These are phyloP conservation scores for Mirza zaza DNA, from an alignment of 2,113 vertebrate genomes.

Conservation along the genomic window DNA sequence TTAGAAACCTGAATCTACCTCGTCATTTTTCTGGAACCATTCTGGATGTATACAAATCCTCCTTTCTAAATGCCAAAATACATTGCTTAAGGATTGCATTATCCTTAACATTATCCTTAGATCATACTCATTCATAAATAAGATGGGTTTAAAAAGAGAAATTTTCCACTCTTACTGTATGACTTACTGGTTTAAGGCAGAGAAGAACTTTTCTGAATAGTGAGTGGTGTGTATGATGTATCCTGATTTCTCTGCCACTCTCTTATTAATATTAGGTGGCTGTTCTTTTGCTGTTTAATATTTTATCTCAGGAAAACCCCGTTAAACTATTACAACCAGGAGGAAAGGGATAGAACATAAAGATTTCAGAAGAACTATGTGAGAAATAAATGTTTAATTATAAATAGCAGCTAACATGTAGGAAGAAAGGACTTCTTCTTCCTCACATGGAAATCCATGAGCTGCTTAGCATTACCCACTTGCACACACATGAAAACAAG, in stretches of 20 bases:
- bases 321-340: not conserved
- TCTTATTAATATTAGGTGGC: not conserved
- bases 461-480: not conserved
- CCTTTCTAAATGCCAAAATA: not conserved
- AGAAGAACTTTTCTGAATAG: slow-evolving; percentile 7
- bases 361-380: not conserved
- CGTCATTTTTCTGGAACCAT: not conserved
- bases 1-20: not conserved
- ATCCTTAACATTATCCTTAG: not conserved
- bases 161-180: not conserved
- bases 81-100: not conserved
- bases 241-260: not conserved
- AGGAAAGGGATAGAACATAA: not conserved
- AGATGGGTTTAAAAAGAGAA: not conserved
- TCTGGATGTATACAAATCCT: not conserved
- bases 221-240: not conserved
- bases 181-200: not conserved
- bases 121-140: not conserved
- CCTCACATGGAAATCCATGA: not conserved
- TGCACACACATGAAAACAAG: not conserved
- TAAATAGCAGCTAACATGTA: not conserved
- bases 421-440: not conserved
- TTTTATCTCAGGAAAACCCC: not conserved
- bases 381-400: not conserved
- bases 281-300: not conserved